Evolutionary conservation across 1,140 invertebrate species (phyloP), one percentile per base, ranked within the genome.

Genomic region (Laupala kohalensis): DNA sequence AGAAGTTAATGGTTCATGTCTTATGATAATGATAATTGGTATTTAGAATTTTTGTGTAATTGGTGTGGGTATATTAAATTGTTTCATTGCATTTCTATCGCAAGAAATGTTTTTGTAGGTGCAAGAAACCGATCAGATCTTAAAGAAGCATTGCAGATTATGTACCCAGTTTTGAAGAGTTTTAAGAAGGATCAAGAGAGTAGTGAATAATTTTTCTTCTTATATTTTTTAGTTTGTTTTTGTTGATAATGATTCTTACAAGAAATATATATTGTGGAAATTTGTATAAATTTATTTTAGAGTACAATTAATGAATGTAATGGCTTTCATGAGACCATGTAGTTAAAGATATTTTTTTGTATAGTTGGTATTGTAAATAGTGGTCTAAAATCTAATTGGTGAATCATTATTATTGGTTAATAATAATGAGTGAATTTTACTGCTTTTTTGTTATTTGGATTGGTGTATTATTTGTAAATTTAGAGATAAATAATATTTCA

Each of bases 131-230:
- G 94, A 74, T 85, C 86, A 77, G 95, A 99, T 81, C 94, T 99
- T 30, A 91, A 94, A 81, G 94, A 98, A 81, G 95, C 96, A 27
- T 87, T 99, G 77, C 92, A 95, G 75, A 94, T 95, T 78, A 98
- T 99, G 76, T 97, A 97, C 82, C 96, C 96, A 9, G 97, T 98
- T 78, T 81, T 99, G 70, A 93, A 95, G 80, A 95, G 95, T 80
- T 99, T 97, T 79, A 90, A 92, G 76, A 98, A 98, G n/a, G 63
- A 72, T n/a, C 37, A 53, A 53, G 37, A 13, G 37, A 13, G 19
- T 53, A 13, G 37, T 53, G 37, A 53, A 53, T 53, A 13, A 53
- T 19, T 53, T 53, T 37, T 53, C 19, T 13, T 53, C 37, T 53
- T 53, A 53, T 53, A 13, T 53, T 53, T 53, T 53, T 9, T 53